phyloP scores from a whole-genome alignment of 1,140 invertebrate genomes.

The Ceratosolen fusciceps region DNA sequence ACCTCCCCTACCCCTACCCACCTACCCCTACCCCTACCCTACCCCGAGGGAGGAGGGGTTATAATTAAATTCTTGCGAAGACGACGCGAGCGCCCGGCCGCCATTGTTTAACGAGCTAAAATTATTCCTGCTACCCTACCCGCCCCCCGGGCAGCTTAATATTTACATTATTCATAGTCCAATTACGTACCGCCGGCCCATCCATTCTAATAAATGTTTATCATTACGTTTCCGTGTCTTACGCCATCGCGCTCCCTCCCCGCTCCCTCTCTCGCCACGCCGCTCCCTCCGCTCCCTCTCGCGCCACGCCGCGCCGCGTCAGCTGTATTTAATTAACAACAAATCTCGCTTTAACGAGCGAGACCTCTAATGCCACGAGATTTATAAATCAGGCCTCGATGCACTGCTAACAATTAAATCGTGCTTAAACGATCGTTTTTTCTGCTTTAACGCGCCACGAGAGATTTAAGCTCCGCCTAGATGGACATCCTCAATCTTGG shows the following conservation, averaged over 20 bases:
- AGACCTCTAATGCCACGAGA: not conserved
- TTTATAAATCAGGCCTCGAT: not conserved
- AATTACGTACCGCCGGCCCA: not conserved
- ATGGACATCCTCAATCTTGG: too few relatives aligned
- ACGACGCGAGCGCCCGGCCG: too few relatives aligned
- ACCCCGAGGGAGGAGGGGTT: too few relatives aligned
- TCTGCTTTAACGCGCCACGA: too few relatives aligned
- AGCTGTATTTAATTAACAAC: not conserved
- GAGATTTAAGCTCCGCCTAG: too few relatives aligned
- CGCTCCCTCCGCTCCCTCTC: too few relatives aligned
- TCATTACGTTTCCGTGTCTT: not conserved
- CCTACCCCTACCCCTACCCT: too few relatives aligned
- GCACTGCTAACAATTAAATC: not conserved
- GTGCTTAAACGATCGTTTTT: not conserved
- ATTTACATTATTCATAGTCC: not conserved
- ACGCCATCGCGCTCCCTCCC: too few relatives aligned
- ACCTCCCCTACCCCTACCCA: too few relatives aligned
- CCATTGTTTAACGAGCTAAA: not conserved
- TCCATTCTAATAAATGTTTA: not conserved
- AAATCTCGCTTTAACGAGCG: not conserved
- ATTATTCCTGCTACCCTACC: not conserved
- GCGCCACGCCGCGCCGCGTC: too few relatives aligned
- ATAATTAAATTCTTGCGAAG: not conserved
- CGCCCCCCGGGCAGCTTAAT: too few relatives aligned
- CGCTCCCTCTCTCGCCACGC: too few relatives aligned